These are phyloP conservation scores for Quadroppia sp. DNA, from an alignment of 2,888 invertebrate genomes.

Conservation along the genomic window DNA sequence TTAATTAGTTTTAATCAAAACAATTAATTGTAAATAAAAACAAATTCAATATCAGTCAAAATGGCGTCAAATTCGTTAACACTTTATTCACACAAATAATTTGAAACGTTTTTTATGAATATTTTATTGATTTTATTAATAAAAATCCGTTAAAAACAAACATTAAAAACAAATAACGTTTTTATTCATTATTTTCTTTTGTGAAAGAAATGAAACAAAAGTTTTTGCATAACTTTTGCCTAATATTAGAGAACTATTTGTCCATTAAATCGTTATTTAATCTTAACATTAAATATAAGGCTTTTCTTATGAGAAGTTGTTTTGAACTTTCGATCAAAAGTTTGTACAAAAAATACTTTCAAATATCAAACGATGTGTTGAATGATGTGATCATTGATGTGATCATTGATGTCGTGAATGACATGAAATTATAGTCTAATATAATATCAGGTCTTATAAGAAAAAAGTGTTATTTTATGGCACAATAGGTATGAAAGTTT, in stretches of 20 bases:
- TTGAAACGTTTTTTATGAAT: background rate
- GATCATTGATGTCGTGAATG: background rate
- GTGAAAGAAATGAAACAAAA: too few species aligned
- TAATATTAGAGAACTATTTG: too few species aligned
- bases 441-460: background rate
- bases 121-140: background rate
- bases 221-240: too few species aligned
- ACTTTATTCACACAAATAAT: too few species aligned
- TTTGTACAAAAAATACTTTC: too few species aligned
- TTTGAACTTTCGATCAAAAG: too few species aligned
- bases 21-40: background rate
- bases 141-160: background rate
- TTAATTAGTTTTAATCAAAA: background rate
- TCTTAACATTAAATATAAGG: too few species aligned
- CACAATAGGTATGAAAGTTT: background rate
- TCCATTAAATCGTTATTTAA: too few species aligned
- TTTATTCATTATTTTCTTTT: too few species aligned
- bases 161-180: background rate
- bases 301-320: too few species aligned
- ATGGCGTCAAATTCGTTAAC: constrained; percentile 2
- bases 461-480: constrained; percentile 18
- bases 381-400: background rate
- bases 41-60: background rate
- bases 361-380: too few species aligned
- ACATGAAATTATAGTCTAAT: too few species aligned